A percentile compares a stretch with the other conserved stretches of the same genome.
phyloP scores from a whole-genome alignment of 1,140 invertebrate species.

The Drosophila virilis region DNA sequence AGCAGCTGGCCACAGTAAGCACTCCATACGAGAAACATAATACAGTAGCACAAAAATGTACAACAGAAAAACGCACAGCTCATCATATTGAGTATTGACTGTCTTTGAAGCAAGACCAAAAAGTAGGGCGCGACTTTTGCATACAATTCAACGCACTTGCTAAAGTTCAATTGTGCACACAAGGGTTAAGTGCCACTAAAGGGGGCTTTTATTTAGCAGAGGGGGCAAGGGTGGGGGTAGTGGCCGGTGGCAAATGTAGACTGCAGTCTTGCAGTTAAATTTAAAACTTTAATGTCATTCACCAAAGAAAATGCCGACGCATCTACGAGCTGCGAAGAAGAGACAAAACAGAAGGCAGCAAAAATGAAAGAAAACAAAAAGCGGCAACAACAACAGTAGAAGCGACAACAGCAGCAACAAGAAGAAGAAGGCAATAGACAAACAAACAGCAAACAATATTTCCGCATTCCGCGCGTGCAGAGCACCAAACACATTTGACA shows the following conservation, averaged over 20 bases:
- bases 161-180: constrained; percentile 63
- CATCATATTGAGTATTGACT: constrained; percentile 7
- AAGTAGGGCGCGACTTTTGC: constrained; percentile 61
- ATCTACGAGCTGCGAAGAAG: constrained; percentile 50
- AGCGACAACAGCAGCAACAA: constrained; percentile 33
- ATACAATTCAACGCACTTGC: constrained; percentile 61
- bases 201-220: not conserved
- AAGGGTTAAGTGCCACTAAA: constrained; percentile 59
- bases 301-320: constrained; percentile 66
- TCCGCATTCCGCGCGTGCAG: constrained; percentile 66
- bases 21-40: not conserved
- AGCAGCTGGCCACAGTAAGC: constrained; percentile 22
- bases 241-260: constrained; percentile 17
- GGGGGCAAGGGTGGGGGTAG: not conserved
- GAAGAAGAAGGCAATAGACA: constrained; percentile 42
- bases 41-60: not conserved
- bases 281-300: constrained; percentile 82
- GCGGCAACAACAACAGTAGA: constrained; percentile 54
- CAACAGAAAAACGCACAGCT: not conserved
- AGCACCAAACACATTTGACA: constrained; percentile 67
- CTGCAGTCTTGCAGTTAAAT: constrained; percentile 69
- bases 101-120: not conserved
- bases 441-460: constrained; percentile 59
- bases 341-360: constrained; percentile 27
- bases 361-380: constrained; percentile 31